phyloP scores from a whole-genome alignment of 2,113 vertebrate genomes.

The Eudyptes chrysolophus region DNA sequence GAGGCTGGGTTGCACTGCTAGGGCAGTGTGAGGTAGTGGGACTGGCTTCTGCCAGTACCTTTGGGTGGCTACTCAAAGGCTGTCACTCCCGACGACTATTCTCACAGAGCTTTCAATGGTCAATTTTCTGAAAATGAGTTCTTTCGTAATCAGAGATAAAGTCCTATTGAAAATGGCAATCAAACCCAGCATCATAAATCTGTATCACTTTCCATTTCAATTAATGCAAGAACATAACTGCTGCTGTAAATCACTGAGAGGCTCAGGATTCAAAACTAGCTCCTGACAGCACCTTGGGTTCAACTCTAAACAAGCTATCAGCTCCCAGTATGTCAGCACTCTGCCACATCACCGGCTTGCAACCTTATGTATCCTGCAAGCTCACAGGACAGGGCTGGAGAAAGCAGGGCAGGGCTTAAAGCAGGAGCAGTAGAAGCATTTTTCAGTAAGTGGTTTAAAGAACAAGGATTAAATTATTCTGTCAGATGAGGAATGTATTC shows the following conservation, averaged over 20 bases:
- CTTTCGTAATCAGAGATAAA: background rate
- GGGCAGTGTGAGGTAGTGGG: accelerated
- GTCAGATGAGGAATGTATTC: background rate
- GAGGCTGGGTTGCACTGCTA: background rate
- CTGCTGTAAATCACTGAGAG: background rate
- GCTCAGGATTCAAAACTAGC: background rate
- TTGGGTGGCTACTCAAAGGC: background rate
- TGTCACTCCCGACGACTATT: background rate
- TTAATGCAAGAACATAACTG: background rate
- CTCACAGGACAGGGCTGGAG: background rate
- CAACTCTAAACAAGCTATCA: background rate
- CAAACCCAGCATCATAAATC: background rate
- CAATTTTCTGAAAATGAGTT: background rate
- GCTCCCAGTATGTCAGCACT: background rate
- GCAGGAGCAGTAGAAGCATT: background rate
- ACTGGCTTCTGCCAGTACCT: background rate
- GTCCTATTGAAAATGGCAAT: background rate
- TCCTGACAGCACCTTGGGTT: background rate
- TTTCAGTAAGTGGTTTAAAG: background rate
- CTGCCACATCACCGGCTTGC: background rate
- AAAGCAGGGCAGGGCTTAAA: background rate
- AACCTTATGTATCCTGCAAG: background rate
- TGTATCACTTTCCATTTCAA: background rate
- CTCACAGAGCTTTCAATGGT: background rate
- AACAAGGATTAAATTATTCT: slow-evolving; percentile 22